These are phyloP conservation scores for Abramis brama DNA, from an alignment of 2,113 vertebrate species.

Conservation along the genomic window DNA sequence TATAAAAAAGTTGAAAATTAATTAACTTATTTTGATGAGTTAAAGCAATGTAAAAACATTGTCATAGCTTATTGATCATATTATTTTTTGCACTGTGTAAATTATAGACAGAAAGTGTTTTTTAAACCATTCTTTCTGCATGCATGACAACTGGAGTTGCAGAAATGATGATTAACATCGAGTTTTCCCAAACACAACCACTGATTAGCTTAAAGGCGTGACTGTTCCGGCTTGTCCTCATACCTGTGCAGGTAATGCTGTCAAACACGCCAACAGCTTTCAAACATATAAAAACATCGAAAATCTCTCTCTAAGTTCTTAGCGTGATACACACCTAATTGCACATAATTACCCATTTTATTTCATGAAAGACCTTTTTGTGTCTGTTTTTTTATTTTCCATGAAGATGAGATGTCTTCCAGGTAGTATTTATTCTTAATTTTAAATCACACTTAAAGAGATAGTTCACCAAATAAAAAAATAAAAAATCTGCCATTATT, in stretches of 20 bases:
- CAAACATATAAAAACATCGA: slow-evolving; percentile 57
- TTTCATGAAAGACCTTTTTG: slow-evolving; percentile 58
- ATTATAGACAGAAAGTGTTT: background rate
- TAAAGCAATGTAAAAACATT: too few species aligned
- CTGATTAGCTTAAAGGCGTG: slow-evolving; percentile 48
- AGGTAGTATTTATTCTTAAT: background rate
- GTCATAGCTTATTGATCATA: too few species aligned
- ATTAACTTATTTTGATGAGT: too few species aligned
- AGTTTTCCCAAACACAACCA: background rate
- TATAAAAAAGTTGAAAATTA: too few species aligned
- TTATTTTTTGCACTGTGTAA: background rate
- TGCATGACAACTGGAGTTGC: background rate
- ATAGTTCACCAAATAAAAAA: background rate
- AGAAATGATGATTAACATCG: background rate
- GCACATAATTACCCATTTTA: slow-evolving; percentile 62
- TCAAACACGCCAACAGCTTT: slow-evolving; percentile 62
- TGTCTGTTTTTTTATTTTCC: slow-evolving; percentile 63
- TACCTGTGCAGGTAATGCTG: slow-evolving; percentile 67
- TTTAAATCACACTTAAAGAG: background rate
- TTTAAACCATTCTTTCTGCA: background rate
- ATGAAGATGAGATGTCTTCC: slow-evolving; percentile 33
- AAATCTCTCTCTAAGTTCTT: slow-evolving; percentile 62
- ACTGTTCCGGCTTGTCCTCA: slow-evolving; percentile 69
- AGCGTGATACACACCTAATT: slow-evolving; percentile 62
- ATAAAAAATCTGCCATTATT: background rate